Percentiles rank a stretch among this genome's conserved stretches.
phyloP scores from a whole-genome alignment of 1,140 invertebrate genomes.

The Copidosoma floridanum region DNA sequence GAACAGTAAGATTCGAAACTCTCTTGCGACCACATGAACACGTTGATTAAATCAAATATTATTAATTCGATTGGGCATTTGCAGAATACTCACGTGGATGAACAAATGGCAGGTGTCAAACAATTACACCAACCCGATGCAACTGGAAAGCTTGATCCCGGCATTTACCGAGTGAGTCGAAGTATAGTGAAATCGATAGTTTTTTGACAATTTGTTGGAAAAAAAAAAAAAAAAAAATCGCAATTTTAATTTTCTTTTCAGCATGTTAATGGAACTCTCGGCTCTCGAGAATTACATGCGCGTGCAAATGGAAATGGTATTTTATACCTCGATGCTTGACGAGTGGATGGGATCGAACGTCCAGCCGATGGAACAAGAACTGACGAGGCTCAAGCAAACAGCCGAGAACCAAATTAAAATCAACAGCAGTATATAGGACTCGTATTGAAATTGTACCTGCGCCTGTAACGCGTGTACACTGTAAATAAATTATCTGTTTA shows the following conservation, averaged over 20 bases:
- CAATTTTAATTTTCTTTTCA: constrained; percentile 36
- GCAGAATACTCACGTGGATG: constrained; percentile 67
- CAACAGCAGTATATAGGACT: constrained; percentile 43
- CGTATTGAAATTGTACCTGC: too few relatives aligned
- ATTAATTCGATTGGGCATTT: too few relatives aligned
- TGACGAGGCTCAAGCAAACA: constrained; percentile 55
- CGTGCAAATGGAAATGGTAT: constrained; percentile 57
- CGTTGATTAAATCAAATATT: too few relatives aligned
- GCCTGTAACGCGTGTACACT: too few relatives aligned
- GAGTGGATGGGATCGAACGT: constrained; percentile 62
- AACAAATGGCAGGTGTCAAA: constrained; percentile 68
- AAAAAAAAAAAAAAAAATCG: not conserved
- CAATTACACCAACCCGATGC: constrained; percentile 66
- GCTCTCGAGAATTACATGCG: constrained; percentile 58
- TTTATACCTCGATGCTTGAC: constrained; percentile 56
- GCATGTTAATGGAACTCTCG: constrained; percentile 57
- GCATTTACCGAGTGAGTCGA: constrained; percentile 59
- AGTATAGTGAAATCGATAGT: too few relatives aligned
- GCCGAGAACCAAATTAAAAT: constrained; percentile 56
- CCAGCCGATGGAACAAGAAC: constrained; percentile 54
- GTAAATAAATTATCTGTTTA: too few relatives aligned
- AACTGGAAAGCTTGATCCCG: constrained; percentile 61
- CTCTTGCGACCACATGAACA: too few relatives aligned
- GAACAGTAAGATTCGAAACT: constrained; percentile 69
- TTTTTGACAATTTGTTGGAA: too few relatives aligned